phyloP scores from a whole-genome alignment of 2,888 invertebrate genomes.

The Gandaritis pyraliata region DNA sequence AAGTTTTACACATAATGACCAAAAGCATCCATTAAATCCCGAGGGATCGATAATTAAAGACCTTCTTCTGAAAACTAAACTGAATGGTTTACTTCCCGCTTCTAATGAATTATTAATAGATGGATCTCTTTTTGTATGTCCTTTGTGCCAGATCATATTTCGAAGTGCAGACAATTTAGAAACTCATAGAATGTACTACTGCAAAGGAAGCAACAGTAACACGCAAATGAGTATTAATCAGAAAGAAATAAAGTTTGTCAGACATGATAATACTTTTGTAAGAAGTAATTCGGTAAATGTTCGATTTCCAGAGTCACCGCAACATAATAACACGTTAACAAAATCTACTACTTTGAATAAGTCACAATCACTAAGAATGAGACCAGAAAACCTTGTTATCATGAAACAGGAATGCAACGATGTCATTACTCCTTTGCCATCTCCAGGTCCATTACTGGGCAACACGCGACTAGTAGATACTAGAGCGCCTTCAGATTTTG shows the following conservation, averaged over 20 bases:
- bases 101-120: constrained; percentile 85
- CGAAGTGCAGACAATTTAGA: constrained; percentile 92
- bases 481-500: constrained; percentile 71
- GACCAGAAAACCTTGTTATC: constrained; percentile 85
- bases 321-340: constrained; percentile 56
- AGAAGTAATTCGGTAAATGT: constrained; percentile 86
- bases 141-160: constrained; percentile 91
- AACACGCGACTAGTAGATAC: constrained; percentile 92
- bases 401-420: constrained; percentile 76
- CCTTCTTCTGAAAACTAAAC: constrained; percentile 88
- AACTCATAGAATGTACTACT: constrained; percentile 91
- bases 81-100: constrained; percentile 71
- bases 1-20: constrained; percentile 77
- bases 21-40: constrained; percentile 86
- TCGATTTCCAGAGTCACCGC: constrained; percentile 81
- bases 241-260: constrained; percentile 65
- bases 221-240: constrained; percentile 55
- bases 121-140: constrained; percentile 88
- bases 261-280: constrained; percentile 79
- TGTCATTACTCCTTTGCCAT: constrained; percentile 87
- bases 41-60: constrained; percentile 91
- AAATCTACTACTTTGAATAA: constrained; percentile 66
- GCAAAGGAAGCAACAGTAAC: constrained; percentile 85
- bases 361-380: constrained; percentile 67
- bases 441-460: constrained; percentile 92